Evolutionary conservation across 2,113 vertebrate genomes (phyloP), one percentile per base, ranked within the genome.

Genomic region (Dipodomys merriami): DNA sequence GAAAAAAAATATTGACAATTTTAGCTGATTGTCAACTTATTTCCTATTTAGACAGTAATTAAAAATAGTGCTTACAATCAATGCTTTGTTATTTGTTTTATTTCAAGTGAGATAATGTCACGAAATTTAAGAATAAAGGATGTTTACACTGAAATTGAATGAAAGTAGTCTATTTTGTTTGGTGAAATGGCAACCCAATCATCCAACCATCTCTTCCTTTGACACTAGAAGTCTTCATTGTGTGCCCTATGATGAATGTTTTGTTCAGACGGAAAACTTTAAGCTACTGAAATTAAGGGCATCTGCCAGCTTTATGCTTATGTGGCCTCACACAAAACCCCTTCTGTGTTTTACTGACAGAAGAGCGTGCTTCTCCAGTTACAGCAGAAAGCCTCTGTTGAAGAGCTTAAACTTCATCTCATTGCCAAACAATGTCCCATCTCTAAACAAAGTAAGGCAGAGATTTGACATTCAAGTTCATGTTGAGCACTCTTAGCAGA

Each of bases 371-470:
- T 98, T 98, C 98, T 99, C 98, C 81, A 96, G 91, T 98, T 98
- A 97, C 97, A 97, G 68, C 60, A 95, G 95, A 97, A 96, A 98
- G 94, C 65, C 71, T 95, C 97, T 83, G 95, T 88, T 91, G n/a
- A 49, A 94, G 94, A 64, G 95, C 97, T 98, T 98, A 97, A 98
- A 97, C 98, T 98, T 97, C 95, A 92, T 92, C 93, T 96, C 96
- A 90, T 94, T 96, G 67, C 73, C 86, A 98, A 97, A 99, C 98
- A 99, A 99, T 98, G 96, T 94, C 44, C 96, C 86, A 95, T 95
- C 88, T 94, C 65, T 97, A 98, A 99, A 99, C 98, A 99, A 99
- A 98, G 98, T 72, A 94, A 91, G 97, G 96, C 96, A 97, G 91
- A 91, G 95, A 97, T 97, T 96, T 98, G 95, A 97, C 96, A 98